A percentile compares a stretch with the other conserved stretches of the same genome.
Conservation (phyloP, 2,113 vertebrate genomes). For the Ameiurus melas region DNA sequence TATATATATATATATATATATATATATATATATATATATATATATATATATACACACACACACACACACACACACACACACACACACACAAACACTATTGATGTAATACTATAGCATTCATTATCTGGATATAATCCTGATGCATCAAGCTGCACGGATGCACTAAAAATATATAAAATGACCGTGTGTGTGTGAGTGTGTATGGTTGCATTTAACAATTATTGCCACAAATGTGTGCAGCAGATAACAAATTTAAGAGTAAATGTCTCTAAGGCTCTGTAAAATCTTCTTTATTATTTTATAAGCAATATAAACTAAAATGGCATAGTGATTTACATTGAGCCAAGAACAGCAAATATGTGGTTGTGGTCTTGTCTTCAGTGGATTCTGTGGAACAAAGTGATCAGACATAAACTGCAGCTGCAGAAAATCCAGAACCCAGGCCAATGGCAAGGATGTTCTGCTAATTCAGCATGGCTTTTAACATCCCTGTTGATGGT, state of each 20-base stretch:
- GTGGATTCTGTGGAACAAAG: neutral
- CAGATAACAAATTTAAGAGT: neutral
- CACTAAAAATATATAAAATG: neutral
- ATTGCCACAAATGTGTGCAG: neutral
- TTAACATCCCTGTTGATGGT: slow-evolving; percentile 27
- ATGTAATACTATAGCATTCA: neutral
- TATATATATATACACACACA: too few species aligned
- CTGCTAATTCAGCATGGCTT: slow-evolving; percentile 3
- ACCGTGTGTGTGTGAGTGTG: too few species aligned
- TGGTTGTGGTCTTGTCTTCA: neutral
- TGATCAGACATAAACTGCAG: neutral
- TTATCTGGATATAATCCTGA: neutral
- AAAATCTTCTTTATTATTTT: neutral
- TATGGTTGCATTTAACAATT: neutral
- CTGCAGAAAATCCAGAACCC: neutral
- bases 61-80: too few species aligned
- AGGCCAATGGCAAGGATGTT: slow-evolving; percentile 5
- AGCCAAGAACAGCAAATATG: neutral
- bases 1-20: neutral
- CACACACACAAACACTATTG: too few species aligned
- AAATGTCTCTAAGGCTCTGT: neutral
- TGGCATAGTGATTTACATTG: neutral
- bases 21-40: too few species aligned
- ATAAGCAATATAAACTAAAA: neutral
- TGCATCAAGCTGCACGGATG: neutral